Evolutionary conservation across 2,113 vertebrate species (phyloP), one percentile per base, ranked within the genome.

Genomic region (Gymnobelideus leadbeateri): DNA sequence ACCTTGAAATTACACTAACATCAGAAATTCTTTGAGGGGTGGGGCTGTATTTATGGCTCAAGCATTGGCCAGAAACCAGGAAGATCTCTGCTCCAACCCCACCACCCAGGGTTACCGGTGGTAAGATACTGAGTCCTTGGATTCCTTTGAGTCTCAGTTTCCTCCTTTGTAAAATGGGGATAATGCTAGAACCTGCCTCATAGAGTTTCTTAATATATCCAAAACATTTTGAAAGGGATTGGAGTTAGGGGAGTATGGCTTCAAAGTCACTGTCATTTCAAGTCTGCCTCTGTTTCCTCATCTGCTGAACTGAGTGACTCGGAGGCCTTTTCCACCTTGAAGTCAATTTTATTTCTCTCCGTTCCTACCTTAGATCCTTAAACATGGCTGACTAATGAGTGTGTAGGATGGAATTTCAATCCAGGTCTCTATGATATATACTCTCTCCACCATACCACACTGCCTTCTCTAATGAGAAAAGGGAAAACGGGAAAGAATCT

Each of bases 121-220:
- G 52, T 0, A 6, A 51, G 91, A 90, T 46, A 16, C 46, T 14
- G 92, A 93, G 21, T 51, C 25, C 23, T 11, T 68, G 97, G 47
- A 23, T 46, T 0, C 94, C 84, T 53, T 55, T 24, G 91, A 50
- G 0, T 12, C 93, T 94, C 10, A 84, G 91, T 93, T 89, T 91
- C 91, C 11, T 92, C 61, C 47, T 94, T 90, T 11, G 77, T 91
- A 61, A 91, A 96, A 96, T 93, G 26, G 23, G 68, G 16, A 23
- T 84, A 46, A n/a, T 6, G 37, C 6, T 77, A 77, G 9, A 19
- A 21, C 37, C 16, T 16, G n/a, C 37, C 37, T 77, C 68, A 77
- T 7, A n/a, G 68, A 1, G 57, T 68, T 68, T 68, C 16, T 21
- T n/a, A 2, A n/a, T 77, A 21, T 77, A 77, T 7, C n/a, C 16